Conservation (phyloP, 2,797 vertebrate genomes). For the Cephalopachus bancanus region DNA sequence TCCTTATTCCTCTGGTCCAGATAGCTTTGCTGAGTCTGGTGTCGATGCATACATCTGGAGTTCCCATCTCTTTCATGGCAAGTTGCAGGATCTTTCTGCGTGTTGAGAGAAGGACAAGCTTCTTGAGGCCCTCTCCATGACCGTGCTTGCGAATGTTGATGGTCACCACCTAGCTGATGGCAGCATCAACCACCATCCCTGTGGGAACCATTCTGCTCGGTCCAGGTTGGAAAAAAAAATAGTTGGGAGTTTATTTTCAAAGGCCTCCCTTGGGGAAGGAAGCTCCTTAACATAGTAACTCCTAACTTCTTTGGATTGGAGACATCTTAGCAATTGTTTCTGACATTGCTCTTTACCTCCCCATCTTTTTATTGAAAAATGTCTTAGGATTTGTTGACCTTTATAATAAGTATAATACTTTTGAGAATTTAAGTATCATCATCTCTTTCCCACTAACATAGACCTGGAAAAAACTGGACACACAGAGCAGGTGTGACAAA, state of each 20-base stretch:
- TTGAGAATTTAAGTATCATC: neutral
- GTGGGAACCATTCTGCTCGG: neutral
- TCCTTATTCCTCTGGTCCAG: neutral
- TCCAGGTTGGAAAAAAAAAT: neutral
- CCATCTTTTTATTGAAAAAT: neutral
- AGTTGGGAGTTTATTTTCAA: neutral
- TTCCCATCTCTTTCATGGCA: neutral
- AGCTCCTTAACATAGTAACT: neutral
- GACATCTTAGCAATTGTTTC: neutral
- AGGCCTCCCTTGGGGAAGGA: neutral
- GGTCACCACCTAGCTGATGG: neutral
- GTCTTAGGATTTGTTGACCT: neutral
- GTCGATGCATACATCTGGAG: too few relatives aligned
- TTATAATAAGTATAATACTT: neutral
- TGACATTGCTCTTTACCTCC: neutral
- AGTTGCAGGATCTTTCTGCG: neutral
- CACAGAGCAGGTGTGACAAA: neutral
- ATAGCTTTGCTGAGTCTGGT: neutral
- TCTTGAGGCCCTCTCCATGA: neutral
- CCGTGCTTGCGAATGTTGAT: neutral
- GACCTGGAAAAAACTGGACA: neutral
- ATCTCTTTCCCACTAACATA: neutral
- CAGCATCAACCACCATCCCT: neutral
- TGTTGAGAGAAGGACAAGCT: fast-evolving
- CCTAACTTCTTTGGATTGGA: neutral